Evolutionary conservation across 2,888 invertebrate genomes (phyloP), one percentile per base, ranked within the genome.

Genomic region (Gnatocerus cornutus): DNA sequence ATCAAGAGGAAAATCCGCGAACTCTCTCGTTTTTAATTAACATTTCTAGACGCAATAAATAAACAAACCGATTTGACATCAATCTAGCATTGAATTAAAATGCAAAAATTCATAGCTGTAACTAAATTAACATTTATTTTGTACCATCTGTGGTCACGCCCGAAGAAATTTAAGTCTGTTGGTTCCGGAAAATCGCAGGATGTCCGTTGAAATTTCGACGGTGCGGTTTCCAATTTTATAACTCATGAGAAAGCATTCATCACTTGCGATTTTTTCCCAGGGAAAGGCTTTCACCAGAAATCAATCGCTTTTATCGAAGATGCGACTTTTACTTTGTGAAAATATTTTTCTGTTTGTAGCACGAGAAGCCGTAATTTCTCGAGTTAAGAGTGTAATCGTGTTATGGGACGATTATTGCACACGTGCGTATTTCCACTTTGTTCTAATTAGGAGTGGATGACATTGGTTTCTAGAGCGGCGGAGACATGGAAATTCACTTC

Each of bases 241-340:
- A 3, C 21, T 4, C 14, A 14, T 16, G 45, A 61, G 59, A 59
- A 59, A 59, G 59, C 45, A 30, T 30, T 3, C 53, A 53, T 33
- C 27, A 41, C 16, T 56, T 59, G 5, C 45, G 29, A 41, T 56
- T 61, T 33, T 39, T 61, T 61, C 39, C 13, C 9, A 58, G 46
- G 30, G 45, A 46, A 61, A 50, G 48, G 14, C 61, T 61, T 61
- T 61, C 61, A 61, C 61, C 33, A 33, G n/a, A 33, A 33, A 33
- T 33, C 33, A 33, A 33, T 33, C n/a, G 33, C 29, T 33, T 33
- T n/a, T 33, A 33, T 33, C 33, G 33, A 33, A 46, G 46, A 46
- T 46, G 46, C n/a, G 43, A 43, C 33, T 33, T 33, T 33, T 33
- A 33, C 33, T 33, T 33, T n/a, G n/a, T 33, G 33, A 33, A 33